Base-by-base conservation (phyloP, 2,113 vertebrate species). In the Entomyzon cyanotis region DNA sequence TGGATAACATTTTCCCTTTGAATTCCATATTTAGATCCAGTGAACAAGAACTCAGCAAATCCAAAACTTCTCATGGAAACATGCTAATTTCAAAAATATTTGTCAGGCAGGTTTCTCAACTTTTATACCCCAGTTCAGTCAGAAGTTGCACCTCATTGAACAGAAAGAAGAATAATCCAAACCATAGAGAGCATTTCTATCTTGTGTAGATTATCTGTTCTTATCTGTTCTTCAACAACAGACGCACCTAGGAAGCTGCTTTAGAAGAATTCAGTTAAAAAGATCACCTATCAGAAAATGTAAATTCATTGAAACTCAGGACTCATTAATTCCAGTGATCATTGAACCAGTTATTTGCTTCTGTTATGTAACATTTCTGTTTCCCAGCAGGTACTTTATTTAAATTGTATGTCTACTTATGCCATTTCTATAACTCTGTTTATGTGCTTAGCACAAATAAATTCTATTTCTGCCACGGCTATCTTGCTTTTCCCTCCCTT, bases 221-320 rank as follows among this genome's bases (percentile, higher is more conserved):
- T 70, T 65, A 47, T n/a, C 27, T 65, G 10, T 56, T 87, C 41
- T 82, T 87, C 0, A 0, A 47, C 12, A 74, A 41, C 31, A 62
- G 24, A 56, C 62, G 39, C 4, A 69, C 6, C 9, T 52, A 12
- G 0, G 0, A n/a, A 62, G 46, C 1, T 3, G 24, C 42, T 81
- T 78, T 49, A 44, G 74, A 81, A 50, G 41, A 84, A 60, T 23
- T 63, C 42, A 23, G 15, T 87, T 56, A 8, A 42, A 60, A 78
- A 42, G 8, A 7, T 13, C 28, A 46, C 15, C 20, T 53, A 33
- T 10, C 19, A 74, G 56, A 56, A 78, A 68, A 73, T 33, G 19
- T 16, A 52, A 50, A 74, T 46, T 25, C 5, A 50, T 64, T 56
- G 50, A 69, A 56, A 71, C 9, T 31, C 22, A 33, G 15, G 12